Evolutionary conservation across 2,888 invertebrate species (phyloP).

Genomic region (Arctia plantaginis): DNA sequence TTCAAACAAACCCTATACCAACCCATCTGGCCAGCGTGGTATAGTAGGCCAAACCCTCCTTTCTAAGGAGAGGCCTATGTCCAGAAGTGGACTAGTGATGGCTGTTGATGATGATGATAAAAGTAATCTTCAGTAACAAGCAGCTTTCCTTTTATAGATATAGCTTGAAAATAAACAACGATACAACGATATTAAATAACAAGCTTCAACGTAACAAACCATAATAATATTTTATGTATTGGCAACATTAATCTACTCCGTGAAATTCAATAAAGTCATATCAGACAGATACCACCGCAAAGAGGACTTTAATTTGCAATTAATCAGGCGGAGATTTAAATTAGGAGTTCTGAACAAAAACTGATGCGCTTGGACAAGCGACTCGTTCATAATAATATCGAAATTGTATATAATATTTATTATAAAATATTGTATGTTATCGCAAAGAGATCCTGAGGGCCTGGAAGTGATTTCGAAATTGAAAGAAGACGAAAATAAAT

Average conservation of each 20-base stretch:
- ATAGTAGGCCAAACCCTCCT: no score
- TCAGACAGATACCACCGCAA: slow-evolving; percentile 76
- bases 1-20: no score
- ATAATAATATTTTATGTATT: slow-evolving; percentile 79
- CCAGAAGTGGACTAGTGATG: no score
- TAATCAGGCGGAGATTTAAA: slow-evolving; percentile 80
- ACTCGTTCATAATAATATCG: slow-evolving; percentile 40
- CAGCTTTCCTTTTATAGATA: slow-evolving; percentile 11
- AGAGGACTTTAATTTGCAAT: slow-evolving; percentile 84
- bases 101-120: no score
- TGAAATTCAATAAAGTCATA: slow-evolving; percentile 86
- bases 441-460: background rate
- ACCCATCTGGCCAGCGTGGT: no score
- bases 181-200: slow-evolving; percentile 48
- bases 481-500: no score
- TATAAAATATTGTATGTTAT: background rate
- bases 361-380: slow-evolving; percentile 54
- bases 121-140: background rate
- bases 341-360: slow-evolving; percentile 78
- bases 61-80: no score
- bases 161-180: slow-evolving; percentile 30
- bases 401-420: background rate
- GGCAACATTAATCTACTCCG: slow-evolving; percentile 79
- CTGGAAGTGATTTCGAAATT: background rate
- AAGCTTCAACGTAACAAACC: slow-evolving; percentile 56